Percentiles rank a stretch among this genome's conserved stretches.
Conservation (phyloP, 2,888 invertebrate species). For the Anthrax anthrax region DNA sequence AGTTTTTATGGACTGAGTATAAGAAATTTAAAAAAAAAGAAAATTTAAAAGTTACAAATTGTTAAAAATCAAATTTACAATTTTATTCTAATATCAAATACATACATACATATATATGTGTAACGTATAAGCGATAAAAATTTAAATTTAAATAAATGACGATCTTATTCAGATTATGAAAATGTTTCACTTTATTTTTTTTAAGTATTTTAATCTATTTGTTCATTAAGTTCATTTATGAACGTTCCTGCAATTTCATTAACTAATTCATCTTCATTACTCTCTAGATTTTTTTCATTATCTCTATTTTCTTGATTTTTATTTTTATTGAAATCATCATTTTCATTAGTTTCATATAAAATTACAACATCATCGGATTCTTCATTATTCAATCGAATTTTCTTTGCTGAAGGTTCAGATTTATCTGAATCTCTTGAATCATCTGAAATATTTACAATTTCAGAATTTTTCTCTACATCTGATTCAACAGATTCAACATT, state of each 20-base stretch:
- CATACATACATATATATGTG: no score
- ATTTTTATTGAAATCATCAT: not conserved
- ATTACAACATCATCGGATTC: no score
- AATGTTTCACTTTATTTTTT: slow-evolving; percentile 4
- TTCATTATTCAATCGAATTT: no score
- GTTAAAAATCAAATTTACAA: no score
- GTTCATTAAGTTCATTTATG: slow-evolving; percentile 7
- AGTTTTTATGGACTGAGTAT: not conserved
- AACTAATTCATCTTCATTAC: slow-evolving; percentile 2
- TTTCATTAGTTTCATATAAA: not conserved
- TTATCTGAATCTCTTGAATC: slow-evolving; percentile 2
- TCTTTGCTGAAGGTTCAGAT: no score
- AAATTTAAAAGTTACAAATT: no score
- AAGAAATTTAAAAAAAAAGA: no score
- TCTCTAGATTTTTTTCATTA: not conserved
- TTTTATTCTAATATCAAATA: no score
- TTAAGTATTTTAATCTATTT: not conserved
- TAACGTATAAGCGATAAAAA: no score
- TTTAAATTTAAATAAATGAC: not conserved
- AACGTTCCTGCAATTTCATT: slow-evolving; percentile 1
- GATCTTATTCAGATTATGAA: not conserved
- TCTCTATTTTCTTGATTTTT: not conserved
- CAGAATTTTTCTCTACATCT: not conserved
- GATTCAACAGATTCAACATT: no score
- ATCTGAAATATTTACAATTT: slow-evolving; percentile 1